Evolutionary conservation across 53 echinoderm and acorn worm species (phyloP), one percentile per base, ranked within the genome.

Genomic region (Glandiceps talaboti): DNA sequence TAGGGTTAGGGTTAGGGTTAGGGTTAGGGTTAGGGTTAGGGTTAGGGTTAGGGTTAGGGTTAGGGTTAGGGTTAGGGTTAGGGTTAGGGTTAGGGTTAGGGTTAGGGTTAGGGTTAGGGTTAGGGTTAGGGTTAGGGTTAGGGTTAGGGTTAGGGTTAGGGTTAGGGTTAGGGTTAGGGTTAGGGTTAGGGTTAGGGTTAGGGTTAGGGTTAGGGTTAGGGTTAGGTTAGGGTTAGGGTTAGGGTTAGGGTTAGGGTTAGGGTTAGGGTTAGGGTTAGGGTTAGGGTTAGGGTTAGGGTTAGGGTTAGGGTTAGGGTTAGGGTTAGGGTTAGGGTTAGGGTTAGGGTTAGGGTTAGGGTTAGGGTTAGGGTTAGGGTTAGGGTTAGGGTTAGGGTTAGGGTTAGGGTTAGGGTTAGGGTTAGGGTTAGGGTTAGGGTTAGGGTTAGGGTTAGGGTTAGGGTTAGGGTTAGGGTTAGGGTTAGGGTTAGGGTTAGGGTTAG

Each of bases 241-340:
- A 82, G 82, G 82, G 83, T 83, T 83, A 83, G 83, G 83, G 83
- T 83, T 83, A 83, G 83, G 83, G 83, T 77, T 77, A 83, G 83
- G 77, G 77, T 83, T 83, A 77, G 77, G 77, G 77, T 76, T 83
- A 82, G 75, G 82, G 45, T 77, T 14, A 33, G 76, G 83, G 83
- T 83, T 83, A 83, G 83, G 33, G 83, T 83, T 77, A 83, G 83
- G 83, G 83, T 83, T 83, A 83, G 83, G 83, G 83, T 83, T 83
- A 83, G 83, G 83, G 83, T 83, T 83, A 83, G 83, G 83, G 83
- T 83, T 83, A 83, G 83, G 83, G 77, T 83, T 45, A 45, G 64
- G 64, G 64, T 45, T 45, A 45, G 64, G 64, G 64, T 45, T 45
- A 45, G 64, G 64, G 75, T 76, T 76, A 77, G 83, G 75, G 76